Evolutionary conservation across 2,797 vertebrate species (phyloP).

Genomic region (Aotus griseimembra): DNA sequence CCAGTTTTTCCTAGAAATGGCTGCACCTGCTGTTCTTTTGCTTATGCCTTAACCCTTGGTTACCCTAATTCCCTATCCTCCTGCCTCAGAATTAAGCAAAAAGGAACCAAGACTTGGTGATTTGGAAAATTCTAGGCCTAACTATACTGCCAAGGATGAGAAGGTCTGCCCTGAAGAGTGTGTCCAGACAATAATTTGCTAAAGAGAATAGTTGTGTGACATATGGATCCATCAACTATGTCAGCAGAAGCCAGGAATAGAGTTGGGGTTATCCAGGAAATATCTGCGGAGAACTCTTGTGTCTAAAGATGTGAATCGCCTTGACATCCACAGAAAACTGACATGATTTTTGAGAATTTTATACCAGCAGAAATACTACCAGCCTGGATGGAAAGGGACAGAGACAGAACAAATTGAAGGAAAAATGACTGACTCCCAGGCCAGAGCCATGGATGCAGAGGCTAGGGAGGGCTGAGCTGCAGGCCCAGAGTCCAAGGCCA

Average conservation of each 20-base stretch:
- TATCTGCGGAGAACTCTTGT: not conserved
- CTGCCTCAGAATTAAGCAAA: not conserved
- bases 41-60: no score
- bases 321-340: not conserved
- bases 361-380: not conserved
- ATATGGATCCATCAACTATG: not conserved
- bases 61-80: no score
- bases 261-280: not conserved
- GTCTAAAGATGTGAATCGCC: no score
- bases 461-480: not conserved
- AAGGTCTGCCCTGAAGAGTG: not conserved
- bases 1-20: no score
- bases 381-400: not conserved
- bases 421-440: not conserved
- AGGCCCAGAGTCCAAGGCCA: not conserved
- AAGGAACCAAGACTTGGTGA: not conserved
- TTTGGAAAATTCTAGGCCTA: not conserved
- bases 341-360: not conserved
- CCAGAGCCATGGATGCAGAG: not conserved
- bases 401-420: not conserved
- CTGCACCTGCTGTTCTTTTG: no score
- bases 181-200: not conserved
- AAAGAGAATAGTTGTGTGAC: not conserved
- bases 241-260: not conserved
- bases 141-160: not conserved